phyloP scores from a whole-genome alignment of 2,888 invertebrate genomes.

The Chymomyza fuscimana region DNA sequence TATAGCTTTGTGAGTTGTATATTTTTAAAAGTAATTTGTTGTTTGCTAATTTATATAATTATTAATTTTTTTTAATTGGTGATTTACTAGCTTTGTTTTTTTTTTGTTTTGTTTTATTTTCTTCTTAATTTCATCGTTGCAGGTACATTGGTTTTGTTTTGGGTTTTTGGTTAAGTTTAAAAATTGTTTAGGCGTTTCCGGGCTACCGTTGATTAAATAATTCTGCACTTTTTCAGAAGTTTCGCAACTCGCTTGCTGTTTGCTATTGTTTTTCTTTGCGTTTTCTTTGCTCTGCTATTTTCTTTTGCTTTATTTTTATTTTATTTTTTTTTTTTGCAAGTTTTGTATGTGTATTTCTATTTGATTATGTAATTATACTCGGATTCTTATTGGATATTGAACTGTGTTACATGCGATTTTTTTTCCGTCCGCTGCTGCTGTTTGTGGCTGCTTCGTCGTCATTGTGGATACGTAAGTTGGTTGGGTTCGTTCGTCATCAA shows the following conservation, averaged over 20 bases:
- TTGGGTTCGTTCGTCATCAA: conserved; percentile 61
- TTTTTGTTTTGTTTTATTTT: conserved; percentile 13
- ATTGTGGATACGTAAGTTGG: conserved; percentile 41
- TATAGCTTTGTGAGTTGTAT: conserved; percentile 50
- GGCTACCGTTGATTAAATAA: conserved; percentile 63
- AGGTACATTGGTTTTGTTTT: conserved; percentile 64
- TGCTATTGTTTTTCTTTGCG: conserved; percentile 24
- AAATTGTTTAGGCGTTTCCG: conserved; percentile 45
- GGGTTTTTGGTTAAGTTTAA: conserved; percentile 28
- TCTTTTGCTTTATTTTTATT: too few relatives aligned
- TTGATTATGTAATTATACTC: conserved; percentile 78
- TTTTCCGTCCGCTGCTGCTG: conserved; percentile 49
- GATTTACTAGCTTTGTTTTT: conserved; percentile 19
- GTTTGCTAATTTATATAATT: conserved; percentile 43
- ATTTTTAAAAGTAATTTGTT: conserved; percentile 66
- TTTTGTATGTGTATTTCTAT: conserved; percentile 59
- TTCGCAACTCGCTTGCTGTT: conserved; percentile 15
- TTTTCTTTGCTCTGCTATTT: conserved; percentile 12
- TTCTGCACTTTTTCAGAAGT: conserved; percentile 51
- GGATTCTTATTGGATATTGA: conserved; percentile 76
- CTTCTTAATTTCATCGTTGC: conserved; percentile 64
- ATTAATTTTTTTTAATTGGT: conserved; percentile 7
- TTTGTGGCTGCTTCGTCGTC: conserved; percentile 41
- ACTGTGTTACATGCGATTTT: conserved; percentile 42
- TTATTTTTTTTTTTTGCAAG: conserved; percentile 15